A percentile compares a stretch with the other conserved stretches of the same genome.
Conservation (phyloP, 2,797 vertebrate species). For the Erithacus rubecula region DNA sequence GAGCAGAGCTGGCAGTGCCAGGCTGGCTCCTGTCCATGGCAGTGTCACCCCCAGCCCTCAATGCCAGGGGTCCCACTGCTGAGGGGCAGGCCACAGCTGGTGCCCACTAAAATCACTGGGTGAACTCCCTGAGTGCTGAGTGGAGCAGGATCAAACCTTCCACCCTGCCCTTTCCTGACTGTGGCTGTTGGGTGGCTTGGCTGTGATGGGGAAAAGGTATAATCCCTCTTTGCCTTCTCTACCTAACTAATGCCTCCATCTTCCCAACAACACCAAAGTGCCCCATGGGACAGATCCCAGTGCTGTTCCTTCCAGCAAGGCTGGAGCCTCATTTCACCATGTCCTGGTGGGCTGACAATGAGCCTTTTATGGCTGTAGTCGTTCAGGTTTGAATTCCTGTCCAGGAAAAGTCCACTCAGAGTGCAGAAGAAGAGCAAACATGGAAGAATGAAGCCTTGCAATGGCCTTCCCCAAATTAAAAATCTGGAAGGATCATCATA, state of each 20-base stretch:
- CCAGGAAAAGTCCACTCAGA: background rate
- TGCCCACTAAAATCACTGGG: background rate
- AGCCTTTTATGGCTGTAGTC: rapidly evolving
- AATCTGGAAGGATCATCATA: background rate
- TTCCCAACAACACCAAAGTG: rapidly evolving
- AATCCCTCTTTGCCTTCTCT: background rate
- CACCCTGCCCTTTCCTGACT: background rate
- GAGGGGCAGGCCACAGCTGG: rapidly evolving
- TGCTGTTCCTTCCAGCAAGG: background rate
- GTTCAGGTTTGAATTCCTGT: background rate
- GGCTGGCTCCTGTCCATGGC: background rate
- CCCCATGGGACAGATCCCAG: no score
- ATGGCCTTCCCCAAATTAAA: background rate
- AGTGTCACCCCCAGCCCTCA: rapidly evolving
- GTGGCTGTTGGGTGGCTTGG: background rate
- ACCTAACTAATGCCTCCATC: background rate
- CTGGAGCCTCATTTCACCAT: rapidly evolving
- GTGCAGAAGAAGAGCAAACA: background rate
- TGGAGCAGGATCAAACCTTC: background rate
- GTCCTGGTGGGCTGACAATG: background rate
- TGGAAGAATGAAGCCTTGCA: background rate
- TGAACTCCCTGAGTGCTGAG: background rate
- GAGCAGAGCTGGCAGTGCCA: rapidly evolving
- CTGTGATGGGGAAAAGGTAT: background rate
- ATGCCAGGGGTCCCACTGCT: background rate